A percentile compares a stretch with the other conserved stretches of the same genome.
Conservation (phyloP, 2,888 invertebrate genomes). For the Lymantria dispar region DNA sequence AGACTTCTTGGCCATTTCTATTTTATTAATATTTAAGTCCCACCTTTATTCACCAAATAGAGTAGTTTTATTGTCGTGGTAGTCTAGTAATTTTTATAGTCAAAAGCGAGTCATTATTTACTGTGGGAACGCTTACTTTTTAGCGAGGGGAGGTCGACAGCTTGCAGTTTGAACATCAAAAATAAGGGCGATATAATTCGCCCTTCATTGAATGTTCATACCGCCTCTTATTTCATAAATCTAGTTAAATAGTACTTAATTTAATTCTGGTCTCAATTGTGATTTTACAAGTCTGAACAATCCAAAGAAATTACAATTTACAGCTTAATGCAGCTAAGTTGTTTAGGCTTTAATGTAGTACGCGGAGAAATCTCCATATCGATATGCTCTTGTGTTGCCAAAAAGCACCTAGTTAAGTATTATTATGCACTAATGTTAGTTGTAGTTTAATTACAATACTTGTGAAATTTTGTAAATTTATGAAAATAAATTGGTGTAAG, state of each 20-base stretch:
- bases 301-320: slow-evolving; percentile 42
- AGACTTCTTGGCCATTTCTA: slow-evolving; percentile 11
- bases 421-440: slow-evolving; percentile 44
- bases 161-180: not conserved
- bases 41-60: slow-evolving; percentile 16
- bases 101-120: slow-evolving; percentile 4
- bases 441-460: slow-evolving; percentile 39
- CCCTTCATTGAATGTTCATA: not conserved
- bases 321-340: slow-evolving; percentile 26
- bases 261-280: slow-evolving; percentile 25
- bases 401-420: slow-evolving; percentile 45
- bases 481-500: slow-evolving; percentile 64
- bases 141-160: slow-evolving; percentile 1
- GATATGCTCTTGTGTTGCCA: slow-evolving; percentile 46
- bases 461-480: slow-evolving; percentile 66
- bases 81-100: not conserved
- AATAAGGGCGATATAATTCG: not conserved
- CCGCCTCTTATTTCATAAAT: slow-evolving; percentile 6
- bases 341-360: slow-evolving; percentile 32
- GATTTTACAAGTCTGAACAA: slow-evolving; percentile 60
- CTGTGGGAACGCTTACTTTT: not conserved
- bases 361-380: slow-evolving; percentile 17
- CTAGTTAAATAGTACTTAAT: slow-evolving; percentile 16
- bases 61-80: slow-evolving; percentile 13
- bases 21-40: slow-evolving; percentile 4